Evolutionary conservation across 1,140 invertebrate species (phyloP).

Genomic region (Tetragnatha versicolor): DNA sequence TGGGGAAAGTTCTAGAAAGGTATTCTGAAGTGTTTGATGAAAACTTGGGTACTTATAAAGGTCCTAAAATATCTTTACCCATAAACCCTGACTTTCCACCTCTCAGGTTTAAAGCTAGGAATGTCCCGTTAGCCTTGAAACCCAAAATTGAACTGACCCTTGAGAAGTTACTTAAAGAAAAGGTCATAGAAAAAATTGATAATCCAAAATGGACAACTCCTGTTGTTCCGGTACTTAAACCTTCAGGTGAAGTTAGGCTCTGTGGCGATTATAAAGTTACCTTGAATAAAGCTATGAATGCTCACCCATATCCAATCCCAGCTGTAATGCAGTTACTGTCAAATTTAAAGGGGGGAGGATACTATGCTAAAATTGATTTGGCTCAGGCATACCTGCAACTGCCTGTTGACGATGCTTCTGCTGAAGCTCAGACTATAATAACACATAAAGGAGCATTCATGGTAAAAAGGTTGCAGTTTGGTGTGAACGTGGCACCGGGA

Average conservation of each 20-base stretch:
- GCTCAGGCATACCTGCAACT: no score
- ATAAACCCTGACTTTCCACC: background rate
- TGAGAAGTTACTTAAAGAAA: slow-evolving; percentile 8
- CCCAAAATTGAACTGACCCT: background rate
- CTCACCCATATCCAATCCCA: background rate
- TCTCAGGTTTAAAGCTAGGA: no score
- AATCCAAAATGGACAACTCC: slow-evolving; percentile 62
- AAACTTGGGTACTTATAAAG: background rate
- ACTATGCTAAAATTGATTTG: no score
- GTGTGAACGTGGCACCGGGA: background rate
- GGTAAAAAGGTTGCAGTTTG: background rate
- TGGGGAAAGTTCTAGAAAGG: background rate
- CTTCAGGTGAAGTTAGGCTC: slow-evolving; percentile 60
- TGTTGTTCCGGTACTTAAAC: slow-evolving; percentile 63
- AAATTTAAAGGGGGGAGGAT: background rate
- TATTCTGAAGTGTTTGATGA: background rate
- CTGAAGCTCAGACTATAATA: no score
- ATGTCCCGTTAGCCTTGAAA: no score
- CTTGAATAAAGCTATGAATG: slow-evolving; percentile 58
- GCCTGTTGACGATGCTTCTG: no score
- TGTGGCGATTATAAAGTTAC: slow-evolving; percentile 63
- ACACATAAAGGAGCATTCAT: slow-evolving; percentile 57
- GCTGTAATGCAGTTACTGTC: background rate
- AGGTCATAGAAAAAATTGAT: slow-evolving; percentile 57
- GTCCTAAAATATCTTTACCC: background rate